Evolutionary conservation across 1,140 invertebrate species (phyloP).

Genomic region (Calycopis cecrops): DNA sequence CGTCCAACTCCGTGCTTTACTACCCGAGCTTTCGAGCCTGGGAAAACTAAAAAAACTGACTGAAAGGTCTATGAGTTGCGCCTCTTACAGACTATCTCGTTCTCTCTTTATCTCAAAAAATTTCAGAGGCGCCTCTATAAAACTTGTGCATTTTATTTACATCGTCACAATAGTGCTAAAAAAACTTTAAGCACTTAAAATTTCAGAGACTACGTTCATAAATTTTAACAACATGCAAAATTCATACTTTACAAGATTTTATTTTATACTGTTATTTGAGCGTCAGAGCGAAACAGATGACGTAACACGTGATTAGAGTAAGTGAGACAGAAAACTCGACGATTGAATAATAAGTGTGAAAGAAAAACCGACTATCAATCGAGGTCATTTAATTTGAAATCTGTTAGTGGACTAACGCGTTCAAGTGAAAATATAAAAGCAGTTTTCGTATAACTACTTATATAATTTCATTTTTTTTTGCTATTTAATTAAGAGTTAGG

Average conservation of each 20-base stretch:
- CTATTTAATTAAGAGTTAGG: too few species aligned
- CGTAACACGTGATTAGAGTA: neutral
- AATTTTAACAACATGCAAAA: slow-evolving; percentile 7
- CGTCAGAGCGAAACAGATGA: neutral
- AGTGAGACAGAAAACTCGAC: neutral
- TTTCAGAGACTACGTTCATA: slow-evolving; percentile 4
- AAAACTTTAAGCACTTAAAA: slow-evolving; percentile 5
- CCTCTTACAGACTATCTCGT: too few species aligned
- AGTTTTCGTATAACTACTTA: neutral
- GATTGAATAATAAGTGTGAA: slow-evolving; percentile 1
- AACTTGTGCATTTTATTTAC: too few species aligned
- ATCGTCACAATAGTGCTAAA: neutral
- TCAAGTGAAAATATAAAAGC: slow-evolving; percentile 19
- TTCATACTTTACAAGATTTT: slow-evolving; percentile 4
- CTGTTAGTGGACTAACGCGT: slow-evolving; percentile 13
- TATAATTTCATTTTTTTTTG: neutral
- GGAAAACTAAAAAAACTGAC: too few species aligned
- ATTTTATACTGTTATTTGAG: neutral
- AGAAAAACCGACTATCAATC: slow-evolving; percentile 23
- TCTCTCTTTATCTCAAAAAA: too few species aligned
- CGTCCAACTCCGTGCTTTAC: too few species aligned
- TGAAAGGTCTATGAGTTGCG: too few species aligned
- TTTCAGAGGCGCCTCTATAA: too few species aligned
- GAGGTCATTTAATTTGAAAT: slow-evolving; percentile 22
- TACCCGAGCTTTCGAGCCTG: too few species aligned